Evolutionary conservation across 2,888 invertebrate genomes (phyloP), one percentile per base, ranked within the genome.

Genomic region (Hydroisotoma schaefferi): DNA sequence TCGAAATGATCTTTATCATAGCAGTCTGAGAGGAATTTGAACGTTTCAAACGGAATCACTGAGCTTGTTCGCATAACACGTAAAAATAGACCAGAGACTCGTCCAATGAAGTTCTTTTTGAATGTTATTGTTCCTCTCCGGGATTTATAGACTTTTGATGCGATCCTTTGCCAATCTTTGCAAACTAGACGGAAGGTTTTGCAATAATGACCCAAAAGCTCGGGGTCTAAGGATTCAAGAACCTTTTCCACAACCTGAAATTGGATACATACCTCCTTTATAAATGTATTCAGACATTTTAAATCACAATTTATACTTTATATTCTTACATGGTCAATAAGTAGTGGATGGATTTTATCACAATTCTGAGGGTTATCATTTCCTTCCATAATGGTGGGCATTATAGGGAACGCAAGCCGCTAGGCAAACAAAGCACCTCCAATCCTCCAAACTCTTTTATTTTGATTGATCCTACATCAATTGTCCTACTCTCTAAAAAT

Each of bases 21-120:
- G 26, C 52, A 57, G 29, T 61, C 61, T 4, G 51, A 28, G 26
- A 52, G 37, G 48, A 61, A 61, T 10, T 53, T 51, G 23, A 61
- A 61, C 20, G 46, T 56, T 27, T 61, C 57, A 37, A 61, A 61
- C 2, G 61, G 61, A 22, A 61, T 61, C 20, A 52, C 53, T 2
- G 61, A 28, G 25, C 57, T 57, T 2, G 61, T 61, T 28, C 53
- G 18, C 61, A 61, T 61, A 2, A 56, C 57, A 8, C 61, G 56
- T 20, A 61, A 57, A 26, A 61, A 61, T 6, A 61, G 57, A 18
- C 53, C 57, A 4, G 61, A 57, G 15, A 57, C 56, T 3, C 55
- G 55, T 38, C 61, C 61, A 29, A 61, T 61, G 47, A 61, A 61
- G 37, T 51, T 61, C 29, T 57, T 56, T 29, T 57, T 61, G 55